Evolutionary conservation across 1,140 invertebrate species (phyloP).

Genomic region (Adelges cooleyi): DNA sequence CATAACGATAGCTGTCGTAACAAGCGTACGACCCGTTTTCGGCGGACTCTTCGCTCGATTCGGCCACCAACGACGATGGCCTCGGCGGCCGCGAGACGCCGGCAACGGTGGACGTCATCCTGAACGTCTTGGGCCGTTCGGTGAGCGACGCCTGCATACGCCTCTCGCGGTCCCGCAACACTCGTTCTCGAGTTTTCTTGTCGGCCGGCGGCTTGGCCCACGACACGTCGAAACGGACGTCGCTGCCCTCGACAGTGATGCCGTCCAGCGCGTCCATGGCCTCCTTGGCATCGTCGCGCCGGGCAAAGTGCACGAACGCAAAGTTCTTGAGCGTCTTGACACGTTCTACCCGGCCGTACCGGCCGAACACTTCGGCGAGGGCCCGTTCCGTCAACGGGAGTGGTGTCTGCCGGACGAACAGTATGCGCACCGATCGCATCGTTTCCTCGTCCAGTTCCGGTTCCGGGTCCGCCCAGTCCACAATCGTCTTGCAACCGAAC

Average conservation of each 20-base stretch:
- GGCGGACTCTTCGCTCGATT: too few species aligned
- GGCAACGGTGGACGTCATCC: not conserved
- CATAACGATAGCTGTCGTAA: not conserved
- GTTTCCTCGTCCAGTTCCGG: not conserved
- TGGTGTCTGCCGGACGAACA: slow-evolving; percentile 3
- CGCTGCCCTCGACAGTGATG: not conserved
- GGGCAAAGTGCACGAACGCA: slow-evolving; percentile 6
- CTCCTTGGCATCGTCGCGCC: not conserved
- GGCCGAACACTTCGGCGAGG: not conserved
- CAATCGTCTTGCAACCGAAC: slow-evolving; percentile 12
- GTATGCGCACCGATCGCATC: not conserved
- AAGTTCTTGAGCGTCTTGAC: slow-evolving; percentile 14
- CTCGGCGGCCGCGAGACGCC: too few species aligned
- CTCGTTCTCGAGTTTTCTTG: not conserved
- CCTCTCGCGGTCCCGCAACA: not conserved
- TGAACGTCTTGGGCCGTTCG: not conserved
- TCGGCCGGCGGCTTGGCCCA: slow-evolving; percentile 7
- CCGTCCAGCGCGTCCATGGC: not conserved
- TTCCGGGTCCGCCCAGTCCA: slow-evolving; percentile 20
- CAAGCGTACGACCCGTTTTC: not conserved
- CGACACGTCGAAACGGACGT: not conserved
- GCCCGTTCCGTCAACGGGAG: not conserved
- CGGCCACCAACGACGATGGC: not conserved
- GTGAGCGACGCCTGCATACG: not conserved
- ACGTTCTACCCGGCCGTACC: not conserved